These are phyloP conservation scores for Phoeniculus purpureus DNA, from an alignment of 2,797 vertebrate species.

Conservation along the genomic window DNA sequence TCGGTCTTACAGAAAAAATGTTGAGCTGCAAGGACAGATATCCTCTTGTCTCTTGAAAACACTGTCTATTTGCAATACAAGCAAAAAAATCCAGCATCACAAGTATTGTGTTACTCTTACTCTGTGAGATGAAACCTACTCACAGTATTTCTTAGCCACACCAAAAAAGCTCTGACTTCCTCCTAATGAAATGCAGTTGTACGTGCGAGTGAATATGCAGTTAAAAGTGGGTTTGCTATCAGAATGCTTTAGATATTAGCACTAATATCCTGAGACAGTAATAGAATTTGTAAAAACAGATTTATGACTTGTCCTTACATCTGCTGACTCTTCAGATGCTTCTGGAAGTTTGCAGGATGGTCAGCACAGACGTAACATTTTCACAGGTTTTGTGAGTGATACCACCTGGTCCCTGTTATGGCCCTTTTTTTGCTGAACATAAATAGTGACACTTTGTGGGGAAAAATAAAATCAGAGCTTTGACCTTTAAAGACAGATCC, in stretches of 20 bases:
- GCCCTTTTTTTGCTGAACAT: not conserved
- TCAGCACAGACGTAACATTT: not conserved
- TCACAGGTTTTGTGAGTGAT: not conserved
- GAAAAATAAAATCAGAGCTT: not conserved
- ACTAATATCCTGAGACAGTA: not conserved
- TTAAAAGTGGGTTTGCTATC: not conserved
- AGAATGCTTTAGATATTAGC: not conserved
- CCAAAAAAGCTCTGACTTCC: not conserved
- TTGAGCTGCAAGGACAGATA: not conserved
- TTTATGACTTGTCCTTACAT: not conserved
- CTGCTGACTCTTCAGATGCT: not conserved
- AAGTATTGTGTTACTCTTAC: not conserved
- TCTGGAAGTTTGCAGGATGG: not conserved
- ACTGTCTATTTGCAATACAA: not conserved
- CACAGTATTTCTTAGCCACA: not conserved
- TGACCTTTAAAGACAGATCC: not conserved
- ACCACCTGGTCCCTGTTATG: not conserved
- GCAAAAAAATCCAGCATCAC: not conserved
- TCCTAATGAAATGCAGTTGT: not conserved
- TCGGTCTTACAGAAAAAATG: not conserved
- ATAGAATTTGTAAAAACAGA: not conserved
- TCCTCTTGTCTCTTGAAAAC: slow-evolving; percentile 1
- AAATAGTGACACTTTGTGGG: not conserved
- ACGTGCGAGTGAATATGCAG: not conserved
- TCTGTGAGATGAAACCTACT: not conserved